Evolutionary conservation across 2,113 vertebrate genomes (phyloP).

Genomic region (Diadophis punctatus): DNA sequence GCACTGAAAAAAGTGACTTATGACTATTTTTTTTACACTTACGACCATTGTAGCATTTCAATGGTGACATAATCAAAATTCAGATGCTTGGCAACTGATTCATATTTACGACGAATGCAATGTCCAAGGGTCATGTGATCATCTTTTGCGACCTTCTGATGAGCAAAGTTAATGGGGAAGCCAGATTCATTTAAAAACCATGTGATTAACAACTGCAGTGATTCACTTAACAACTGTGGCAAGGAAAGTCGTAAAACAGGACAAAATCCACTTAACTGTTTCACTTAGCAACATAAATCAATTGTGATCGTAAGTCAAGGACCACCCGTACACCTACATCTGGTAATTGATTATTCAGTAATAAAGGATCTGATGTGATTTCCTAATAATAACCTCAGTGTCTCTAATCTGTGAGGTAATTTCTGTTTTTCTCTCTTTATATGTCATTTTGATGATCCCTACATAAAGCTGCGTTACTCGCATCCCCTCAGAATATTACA

Average conservation of each 20-base stretch:
- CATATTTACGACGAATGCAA: not conserved
- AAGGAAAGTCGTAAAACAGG: not conserved
- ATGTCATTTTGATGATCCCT: slow-evolving; percentile 5
- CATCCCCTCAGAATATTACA: slow-evolving; percentile 69
- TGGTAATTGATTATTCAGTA: not conserved
- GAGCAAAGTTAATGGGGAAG: not conserved
- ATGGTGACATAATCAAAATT: not conserved
- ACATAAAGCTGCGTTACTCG: slow-evolving; percentile 49
- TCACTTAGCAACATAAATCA: not conserved
- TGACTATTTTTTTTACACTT: not conserved
- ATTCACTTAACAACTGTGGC: not conserved
- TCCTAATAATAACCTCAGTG: not conserved
- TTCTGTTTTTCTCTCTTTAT: not conserved
- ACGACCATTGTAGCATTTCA: not conserved
- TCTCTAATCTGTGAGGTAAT: not conserved
- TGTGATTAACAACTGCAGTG: not conserved
- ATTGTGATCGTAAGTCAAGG: not conserved
- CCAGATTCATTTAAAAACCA: not conserved
- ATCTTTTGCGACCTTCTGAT: not conserved
- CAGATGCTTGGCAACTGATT: not conserved
- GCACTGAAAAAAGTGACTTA: not conserved
- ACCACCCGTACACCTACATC: not conserved
- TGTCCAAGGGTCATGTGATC: not conserved
- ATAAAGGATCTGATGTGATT: not conserved
- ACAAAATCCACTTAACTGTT: not conserved